These are phyloP conservation scores for Blomia tropicalis DNA, from an alignment of 2,888 invertebrate genomes.

Conservation along the genomic window DNA sequence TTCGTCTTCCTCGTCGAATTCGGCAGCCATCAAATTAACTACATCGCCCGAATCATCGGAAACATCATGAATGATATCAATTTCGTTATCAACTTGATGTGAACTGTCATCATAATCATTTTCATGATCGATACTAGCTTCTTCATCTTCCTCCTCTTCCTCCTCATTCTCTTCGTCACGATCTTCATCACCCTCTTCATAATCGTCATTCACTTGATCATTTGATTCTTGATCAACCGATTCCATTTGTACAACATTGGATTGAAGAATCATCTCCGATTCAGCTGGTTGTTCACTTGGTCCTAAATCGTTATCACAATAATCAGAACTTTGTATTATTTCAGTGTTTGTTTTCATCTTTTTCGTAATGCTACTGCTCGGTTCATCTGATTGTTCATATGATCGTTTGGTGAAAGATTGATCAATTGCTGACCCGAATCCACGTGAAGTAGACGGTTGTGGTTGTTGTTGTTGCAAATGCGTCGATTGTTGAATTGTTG, in stretches of 20 bases:
- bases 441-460: neutral
- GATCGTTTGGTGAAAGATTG: neutral
- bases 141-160: neutral
- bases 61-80: too few relatives aligned
- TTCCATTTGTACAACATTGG: neutral
- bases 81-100: too few relatives aligned
- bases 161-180: neutral
- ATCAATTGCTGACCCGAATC: neutral
- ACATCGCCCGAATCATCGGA: too few relatives aligned
- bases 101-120: neutral
- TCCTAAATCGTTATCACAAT: neutral
- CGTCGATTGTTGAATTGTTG: neutral
- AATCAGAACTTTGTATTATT: neutral
- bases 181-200: neutral
- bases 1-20: neutral
- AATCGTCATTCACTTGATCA: neutral
- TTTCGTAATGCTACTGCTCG: neutral
- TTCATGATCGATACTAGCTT: neutral
- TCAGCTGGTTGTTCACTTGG: neutral
- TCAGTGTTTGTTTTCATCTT: neutral
- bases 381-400: constrained; percentile 1
- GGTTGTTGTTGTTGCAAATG: too few relatives aligned
- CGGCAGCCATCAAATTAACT: too few relatives aligned
- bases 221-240: neutral
- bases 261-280: neutral